phyloP scores from a whole-genome alignment of 2,888 invertebrate species.

The Agriotes lineatus region DNA sequence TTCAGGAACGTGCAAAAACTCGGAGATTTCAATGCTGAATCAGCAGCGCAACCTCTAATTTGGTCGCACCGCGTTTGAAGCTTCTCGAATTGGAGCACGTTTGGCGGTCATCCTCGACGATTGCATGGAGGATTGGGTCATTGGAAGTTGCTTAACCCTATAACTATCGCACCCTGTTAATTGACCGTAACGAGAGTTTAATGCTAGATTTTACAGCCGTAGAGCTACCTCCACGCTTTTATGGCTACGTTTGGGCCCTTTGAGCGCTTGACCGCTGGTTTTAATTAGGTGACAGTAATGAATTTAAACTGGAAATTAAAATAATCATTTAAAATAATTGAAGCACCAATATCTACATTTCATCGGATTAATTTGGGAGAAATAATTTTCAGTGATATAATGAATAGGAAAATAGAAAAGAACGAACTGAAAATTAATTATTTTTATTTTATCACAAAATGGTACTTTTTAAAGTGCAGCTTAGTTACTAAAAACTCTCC shows the following conservation, averaged over 20 bases:
- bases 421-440: too few relatives aligned
- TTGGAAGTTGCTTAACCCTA: neutral
- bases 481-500: too few relatives aligned
- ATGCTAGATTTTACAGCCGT: neutral
- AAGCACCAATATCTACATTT: too few relatives aligned
- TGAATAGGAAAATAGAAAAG: too few relatives aligned
- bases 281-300: neutral
- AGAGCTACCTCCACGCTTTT: neutral
- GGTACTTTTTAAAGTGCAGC: too few relatives aligned
- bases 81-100: neutral
- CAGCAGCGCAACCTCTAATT: neutral
- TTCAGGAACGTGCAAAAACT: neutral
- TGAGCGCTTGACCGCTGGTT: neutral
- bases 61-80: too few relatives aligned
- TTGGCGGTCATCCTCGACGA: neutral
- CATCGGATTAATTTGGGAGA: too few relatives aligned
- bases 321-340: too few relatives aligned
- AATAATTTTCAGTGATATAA: too few relatives aligned
- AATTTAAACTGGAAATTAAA: too few relatives aligned
- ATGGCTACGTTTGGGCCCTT: neutral
- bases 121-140: neutral
- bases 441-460: too few relatives aligned
- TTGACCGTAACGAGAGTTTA: slow-evolving; percentile 1
- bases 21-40: slow-evolving; percentile 16
- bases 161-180: neutral